phyloP scores from a whole-genome alignment of 2,888 invertebrate genomes.

The Polietes domitor region DNA sequence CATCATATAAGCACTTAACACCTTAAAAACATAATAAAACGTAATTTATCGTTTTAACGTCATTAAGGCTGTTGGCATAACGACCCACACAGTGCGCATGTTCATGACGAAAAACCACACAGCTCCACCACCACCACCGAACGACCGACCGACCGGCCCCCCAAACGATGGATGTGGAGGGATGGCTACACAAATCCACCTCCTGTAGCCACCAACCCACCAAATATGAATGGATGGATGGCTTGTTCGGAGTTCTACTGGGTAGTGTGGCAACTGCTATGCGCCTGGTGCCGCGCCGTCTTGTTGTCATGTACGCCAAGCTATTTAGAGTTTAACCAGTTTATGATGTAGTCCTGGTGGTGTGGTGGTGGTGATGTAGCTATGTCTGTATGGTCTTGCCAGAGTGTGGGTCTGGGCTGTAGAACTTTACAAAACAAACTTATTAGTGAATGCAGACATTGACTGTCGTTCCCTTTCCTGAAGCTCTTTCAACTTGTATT shows the following conservation, averaged over 20 bases:
- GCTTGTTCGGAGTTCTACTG: not conserved
- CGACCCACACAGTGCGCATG: conserved; percentile 52
- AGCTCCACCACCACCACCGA: not conserved
- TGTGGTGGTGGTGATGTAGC: not conserved
- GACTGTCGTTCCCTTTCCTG: not conserved
- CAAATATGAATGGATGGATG: not conserved
- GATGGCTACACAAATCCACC: not conserved
- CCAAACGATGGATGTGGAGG: no score
- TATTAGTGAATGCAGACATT: conserved; percentile 37
- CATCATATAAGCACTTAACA: conserved; percentile 64
- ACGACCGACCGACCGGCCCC: no score
- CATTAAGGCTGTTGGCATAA: conserved; percentile 52
- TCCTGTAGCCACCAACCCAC: not conserved
- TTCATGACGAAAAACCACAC: conserved; percentile 37
- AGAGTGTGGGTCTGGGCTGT: not conserved
- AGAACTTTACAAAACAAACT: conserved; percentile 23
- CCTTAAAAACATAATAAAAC: conserved; percentile 64
- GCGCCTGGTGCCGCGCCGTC: not conserved
- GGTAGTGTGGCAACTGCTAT: not conserved
- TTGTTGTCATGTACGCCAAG: not conserved
- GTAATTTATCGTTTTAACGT: conserved; percentile 65
- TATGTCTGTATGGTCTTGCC: not conserved
- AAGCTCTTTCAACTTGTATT: not conserved
- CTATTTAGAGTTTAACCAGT: conserved; percentile 21
- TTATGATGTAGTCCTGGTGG: conserved; percentile 9